These are phyloP conservation scores for Leptocoma aspasia DNA, from an alignment of 2,113 vertebrate species.

Conservation along the genomic window DNA sequence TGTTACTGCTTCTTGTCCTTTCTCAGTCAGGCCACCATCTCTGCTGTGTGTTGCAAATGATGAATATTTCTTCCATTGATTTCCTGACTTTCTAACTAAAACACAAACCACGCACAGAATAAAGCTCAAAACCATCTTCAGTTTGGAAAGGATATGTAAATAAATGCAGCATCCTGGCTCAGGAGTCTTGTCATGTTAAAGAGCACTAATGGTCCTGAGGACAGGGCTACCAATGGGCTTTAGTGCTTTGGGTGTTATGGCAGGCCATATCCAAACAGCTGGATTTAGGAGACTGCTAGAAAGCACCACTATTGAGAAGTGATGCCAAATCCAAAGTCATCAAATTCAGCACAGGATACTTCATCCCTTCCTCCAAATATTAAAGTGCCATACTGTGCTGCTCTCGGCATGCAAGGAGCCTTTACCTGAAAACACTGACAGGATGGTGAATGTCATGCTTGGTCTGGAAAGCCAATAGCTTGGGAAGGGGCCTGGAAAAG, in stretches of 20 bases:
- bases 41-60: not conserved
- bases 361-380: not conserved
- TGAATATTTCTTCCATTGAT: not conserved
- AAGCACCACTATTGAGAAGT: not conserved
- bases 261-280: not conserved
- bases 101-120: not conserved
- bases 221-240: not conserved
- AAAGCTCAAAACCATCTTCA: slow-evolving; percentile 10
- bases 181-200: not conserved
- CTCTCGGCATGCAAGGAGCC: rapidly evolving
- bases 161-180: not conserved
- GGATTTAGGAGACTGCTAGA: slow-evolving; percentile 4
- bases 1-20: not conserved
- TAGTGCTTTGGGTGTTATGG: not conserved
- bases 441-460: not conserved
- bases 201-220: not conserved
- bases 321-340: not conserved
- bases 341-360: not conserved
- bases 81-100: slow-evolving; percentile 28
- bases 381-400: not conserved
- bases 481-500: not conserved
- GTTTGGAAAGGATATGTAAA: not conserved
- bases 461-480: not conserved
- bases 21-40: not conserved
- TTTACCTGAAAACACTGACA: not conserved